Evolutionary conservation across 2,888 invertebrate species (phyloP), one percentile per base, ranked within the genome.

Genomic region (Tetrapedia diversipes): DNA sequence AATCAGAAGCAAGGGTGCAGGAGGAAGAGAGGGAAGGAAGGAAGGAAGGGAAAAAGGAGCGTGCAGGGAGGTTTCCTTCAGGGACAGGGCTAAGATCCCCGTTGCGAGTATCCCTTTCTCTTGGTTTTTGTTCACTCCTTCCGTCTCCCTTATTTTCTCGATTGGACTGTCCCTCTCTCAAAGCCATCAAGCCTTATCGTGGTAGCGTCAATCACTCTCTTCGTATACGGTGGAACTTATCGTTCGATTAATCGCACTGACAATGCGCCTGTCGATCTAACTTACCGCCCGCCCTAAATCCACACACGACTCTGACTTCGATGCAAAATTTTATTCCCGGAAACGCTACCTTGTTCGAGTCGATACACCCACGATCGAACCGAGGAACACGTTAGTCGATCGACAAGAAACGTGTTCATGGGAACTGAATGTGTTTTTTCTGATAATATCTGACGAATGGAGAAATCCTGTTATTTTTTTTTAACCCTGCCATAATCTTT

Each of bases 201-300:
- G 71, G 80, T 77, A 72, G 75, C 86, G 89, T 89, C 89, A 89
- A 88, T 89, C 89, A 87, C 80, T 80, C 83, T 78, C 73, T 65
- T 63, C 77, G 79, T 80, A 79, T 73, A 80, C 76, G 80, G 61
- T 76, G 81, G 67, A 83, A 88, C 88, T 89, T 89, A 89, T 89
- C 89, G 85, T 79, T 82, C 87, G 87, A 89, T 87, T 87, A 88
- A 89, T 89, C 89, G 86, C 83, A 65, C 70, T 77, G 86, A 88
- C 89, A 88, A 87, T 87, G 86, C 84, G 82, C 86, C 87, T 87
- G 88, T 88, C 88, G 88, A 86, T 87, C 85, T 78, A 81, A 85
- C 79, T 87, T 85, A 80, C 79, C 76, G 19, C 60, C 66, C 64
- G 47, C 51, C 79, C 68, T 72, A 71, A 76, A 80, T 83, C 80